Evolutionary conservation across 1,140 invertebrate genomes (phyloP).

Genomic region (Protaetia brevitarsis): DNA sequence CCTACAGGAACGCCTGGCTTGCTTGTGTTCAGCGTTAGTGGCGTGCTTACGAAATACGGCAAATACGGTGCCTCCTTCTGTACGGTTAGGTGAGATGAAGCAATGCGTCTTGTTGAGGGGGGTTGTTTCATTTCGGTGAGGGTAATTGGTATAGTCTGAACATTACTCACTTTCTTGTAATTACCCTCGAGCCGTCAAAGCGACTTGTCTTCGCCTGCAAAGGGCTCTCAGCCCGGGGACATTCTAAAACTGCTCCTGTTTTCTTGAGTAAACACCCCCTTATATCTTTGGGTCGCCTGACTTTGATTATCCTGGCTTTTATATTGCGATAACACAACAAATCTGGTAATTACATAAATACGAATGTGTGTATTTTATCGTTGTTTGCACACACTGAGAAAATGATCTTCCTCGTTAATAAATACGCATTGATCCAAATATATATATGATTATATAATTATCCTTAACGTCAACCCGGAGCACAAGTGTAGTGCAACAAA

Average conservation of each 20-base stretch:
- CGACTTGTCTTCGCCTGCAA: slow-evolving; percentile 47
- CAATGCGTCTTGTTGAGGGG: slow-evolving; percentile 24
- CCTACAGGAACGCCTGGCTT: no score
- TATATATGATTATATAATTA: no score
- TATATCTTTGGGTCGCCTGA: slow-evolving; percentile 2
- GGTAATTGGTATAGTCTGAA: slow-evolving; percentile 35
- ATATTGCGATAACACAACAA: background rate
- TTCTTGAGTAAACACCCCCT: slow-evolving; percentile 20
- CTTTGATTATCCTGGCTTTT: slow-evolving; percentile 10
- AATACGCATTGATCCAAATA: no score
- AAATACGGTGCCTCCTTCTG: no score
- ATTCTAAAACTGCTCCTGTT: slow-evolving; percentile 24
- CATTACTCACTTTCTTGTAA: slow-evolving; percentile 48
- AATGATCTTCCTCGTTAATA: no score
- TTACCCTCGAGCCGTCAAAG: slow-evolving; percentile 46
- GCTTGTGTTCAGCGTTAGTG: no score
- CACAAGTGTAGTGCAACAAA: no score
- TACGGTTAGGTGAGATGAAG: slow-evolving; percentile 22
- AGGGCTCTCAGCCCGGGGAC: slow-evolving; percentile 33
- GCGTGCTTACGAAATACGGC: no score
- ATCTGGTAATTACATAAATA: slow-evolving; percentile 7
- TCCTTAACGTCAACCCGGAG: no score
- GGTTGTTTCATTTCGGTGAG: slow-evolving; percentile 27
- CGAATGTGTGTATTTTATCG: no score
- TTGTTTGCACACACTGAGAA: no score